phyloP scores from a whole-genome alignment of 2,888 invertebrate species.

The Melangyna quadrimaculata region DNA sequence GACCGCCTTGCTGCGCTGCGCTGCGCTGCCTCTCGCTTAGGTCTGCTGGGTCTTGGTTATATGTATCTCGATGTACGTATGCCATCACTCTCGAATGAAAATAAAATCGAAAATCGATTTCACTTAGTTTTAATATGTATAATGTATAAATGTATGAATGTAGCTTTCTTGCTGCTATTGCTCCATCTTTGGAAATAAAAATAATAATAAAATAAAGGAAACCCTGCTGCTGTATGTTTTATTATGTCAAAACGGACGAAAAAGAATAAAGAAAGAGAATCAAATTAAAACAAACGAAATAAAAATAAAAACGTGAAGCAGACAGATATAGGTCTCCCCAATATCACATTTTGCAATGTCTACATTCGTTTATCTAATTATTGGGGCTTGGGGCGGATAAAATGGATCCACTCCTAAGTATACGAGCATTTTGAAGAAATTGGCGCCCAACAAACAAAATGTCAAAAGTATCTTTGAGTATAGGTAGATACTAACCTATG shows the following conservation, averaged over 20 bases:
- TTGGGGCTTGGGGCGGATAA: conserved; percentile 19
- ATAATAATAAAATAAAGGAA: conserved; percentile 29
- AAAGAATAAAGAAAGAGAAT: conserved; percentile 16
- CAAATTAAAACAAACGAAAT: conserved; percentile 61
- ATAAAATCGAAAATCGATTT: conserved; percentile 71
- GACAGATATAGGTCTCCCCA: conserved; percentile 9
- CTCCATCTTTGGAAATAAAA: conserved; percentile 10
- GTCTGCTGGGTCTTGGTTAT: neutral
- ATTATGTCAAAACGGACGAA: conserved; percentile 17
- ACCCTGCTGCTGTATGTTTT: conserved; percentile 20
- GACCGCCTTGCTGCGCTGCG: neutral
- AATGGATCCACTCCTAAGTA: conserved; percentile 31
- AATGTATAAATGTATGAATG: conserved; percentile 3
- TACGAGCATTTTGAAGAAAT: conserved; percentile 31
- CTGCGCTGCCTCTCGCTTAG: neutral
- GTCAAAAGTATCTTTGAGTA: conserved; percentile 26
- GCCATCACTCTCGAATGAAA: conserved; percentile 28
- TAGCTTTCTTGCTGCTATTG: conserved; percentile 51
- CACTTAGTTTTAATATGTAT: conserved; percentile 67
- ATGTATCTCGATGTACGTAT: neutral
- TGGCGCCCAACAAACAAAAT: conserved; percentile 38
- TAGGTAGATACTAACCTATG: neutral
- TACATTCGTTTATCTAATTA: conserved; percentile 67
- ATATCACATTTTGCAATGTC: conserved; percentile 43
- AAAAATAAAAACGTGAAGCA: conserved; percentile 44